These are phyloP conservation scores for Onychomys arenicola DNA, from an alignment of 2,797 vertebrate species.

Conservation along the genomic window DNA sequence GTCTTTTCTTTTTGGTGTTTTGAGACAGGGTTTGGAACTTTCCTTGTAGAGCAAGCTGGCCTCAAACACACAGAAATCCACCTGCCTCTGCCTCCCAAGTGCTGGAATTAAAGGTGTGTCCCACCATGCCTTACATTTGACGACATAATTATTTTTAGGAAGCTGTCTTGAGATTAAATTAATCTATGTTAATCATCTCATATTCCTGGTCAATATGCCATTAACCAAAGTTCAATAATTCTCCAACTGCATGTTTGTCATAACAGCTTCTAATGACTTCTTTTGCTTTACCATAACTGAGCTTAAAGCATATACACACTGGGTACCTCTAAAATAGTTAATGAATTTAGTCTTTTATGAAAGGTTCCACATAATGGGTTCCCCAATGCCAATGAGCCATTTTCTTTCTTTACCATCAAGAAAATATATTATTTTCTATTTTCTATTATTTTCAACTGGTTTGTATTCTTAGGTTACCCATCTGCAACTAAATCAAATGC, in stretches of 20 bases:
- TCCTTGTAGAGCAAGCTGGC: background rate
- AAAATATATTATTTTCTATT: conserved; percentile 27
- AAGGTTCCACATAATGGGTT: background rate
- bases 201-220: background rate
- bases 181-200: background rate
- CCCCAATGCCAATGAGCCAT: background rate
- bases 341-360: conserved; percentile 43
- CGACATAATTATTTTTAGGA: conserved; percentile 42
- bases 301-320: conserved; percentile 22
- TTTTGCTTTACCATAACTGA: conserved; percentile 34
- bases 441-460: no score
- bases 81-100: background rate
- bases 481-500: background rate
- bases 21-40: background rate
- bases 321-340: conserved; percentile 36
- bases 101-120: background rate
- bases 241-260: conserved; percentile 4
- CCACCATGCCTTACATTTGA: background rate
- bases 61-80: background rate
- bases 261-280: conserved; percentile 30
- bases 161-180: conserved; percentile 51
- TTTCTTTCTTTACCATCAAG: conserved; percentile 11
- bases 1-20: background rate
- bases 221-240: conserved; percentile 18
- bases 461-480: background rate